These are phyloP conservation scores for Drosophila quinaria DNA, from an alignment of 2,888 invertebrate genomes.

Conservation along the genomic window DNA sequence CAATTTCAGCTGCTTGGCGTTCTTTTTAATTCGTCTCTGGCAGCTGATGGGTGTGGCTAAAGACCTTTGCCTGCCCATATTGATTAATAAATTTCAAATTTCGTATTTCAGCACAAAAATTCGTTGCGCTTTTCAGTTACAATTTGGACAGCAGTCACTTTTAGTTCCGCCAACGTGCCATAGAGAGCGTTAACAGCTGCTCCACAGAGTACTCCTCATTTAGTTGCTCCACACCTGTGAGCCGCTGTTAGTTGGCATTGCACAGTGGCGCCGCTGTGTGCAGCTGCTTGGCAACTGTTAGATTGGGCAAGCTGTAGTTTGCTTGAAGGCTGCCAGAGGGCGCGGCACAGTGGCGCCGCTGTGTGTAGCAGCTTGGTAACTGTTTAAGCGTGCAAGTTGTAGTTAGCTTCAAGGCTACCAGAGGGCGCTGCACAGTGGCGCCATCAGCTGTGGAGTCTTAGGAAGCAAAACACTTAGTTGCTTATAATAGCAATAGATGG, in stretches of 20 bases:
- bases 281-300: not conserved
- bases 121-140: conserved; percentile 39
- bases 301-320: not conserved
- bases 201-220: not conserved
- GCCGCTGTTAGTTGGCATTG: not conserved
- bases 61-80: conserved; percentile 24
- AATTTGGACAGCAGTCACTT: conserved; percentile 29
- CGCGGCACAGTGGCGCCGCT: conserved; percentile 9
- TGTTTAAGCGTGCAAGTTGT: not conserved
- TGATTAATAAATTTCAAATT: conserved; percentile 20
- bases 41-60: conserved; percentile 38
- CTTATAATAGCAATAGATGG: not conserved
- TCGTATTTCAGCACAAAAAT: conserved; percentile 33
- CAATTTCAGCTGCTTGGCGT: conserved; percentile 34
- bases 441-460: conserved; percentile 6
- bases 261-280: conserved; percentile 10
- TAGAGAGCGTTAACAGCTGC: conserved; percentile 2
- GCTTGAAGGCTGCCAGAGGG: not conserved
- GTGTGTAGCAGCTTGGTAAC: not conserved
- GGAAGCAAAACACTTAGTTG: not conserved
- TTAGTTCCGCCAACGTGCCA: conserved; percentile 12
- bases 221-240: not conserved
- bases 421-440: conserved; percentile 19
- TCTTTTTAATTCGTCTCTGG: not conserved
- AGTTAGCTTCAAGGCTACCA: not conserved